Conservation (phyloP, 2,113 vertebrate species). For the Rhegmatorhina hoffmannsi region DNA sequence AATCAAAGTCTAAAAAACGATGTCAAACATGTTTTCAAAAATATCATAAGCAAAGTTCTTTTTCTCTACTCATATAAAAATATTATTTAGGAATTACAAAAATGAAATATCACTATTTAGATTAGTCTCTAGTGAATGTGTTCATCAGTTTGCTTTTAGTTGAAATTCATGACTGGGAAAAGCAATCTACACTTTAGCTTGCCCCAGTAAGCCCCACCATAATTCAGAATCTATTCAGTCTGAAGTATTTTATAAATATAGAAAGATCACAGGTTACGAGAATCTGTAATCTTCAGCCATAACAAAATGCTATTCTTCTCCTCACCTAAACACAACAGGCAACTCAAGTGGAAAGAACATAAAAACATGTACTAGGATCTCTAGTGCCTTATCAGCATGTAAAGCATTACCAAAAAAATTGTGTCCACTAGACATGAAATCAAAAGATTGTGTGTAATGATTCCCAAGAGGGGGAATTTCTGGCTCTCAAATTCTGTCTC, state of each 20-base stretch:
- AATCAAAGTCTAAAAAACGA: neutral
- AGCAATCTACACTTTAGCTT: conserved; percentile 12
- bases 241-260: conserved; percentile 35
- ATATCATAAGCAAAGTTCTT: neutral
- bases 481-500: neutral
- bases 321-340: neutral
- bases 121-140: neutral
- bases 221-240: neutral
- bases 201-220: neutral
- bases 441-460: neutral
- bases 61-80: neutral
- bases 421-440: conserved; percentile 51
- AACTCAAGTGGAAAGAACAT: conserved; percentile 34
- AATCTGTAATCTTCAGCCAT: neutral
- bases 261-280: neutral
- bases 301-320: conserved; percentile 33
- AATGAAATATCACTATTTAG: neutral
- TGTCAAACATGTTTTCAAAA: neutral
- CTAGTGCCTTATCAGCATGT: conserved; percentile 31
- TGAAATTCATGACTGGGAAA: conserved; percentile 6
- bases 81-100: neutral
- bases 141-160: conserved; percentile 1
- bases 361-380: neutral
- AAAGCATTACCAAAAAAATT: conserved; percentile 42
- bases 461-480: conserved; percentile 42